Evolutionary conservation across 2,888 invertebrate species (phyloP), one percentile per base, ranked within the genome.

Genomic region (Chouioia cunea): DNA sequence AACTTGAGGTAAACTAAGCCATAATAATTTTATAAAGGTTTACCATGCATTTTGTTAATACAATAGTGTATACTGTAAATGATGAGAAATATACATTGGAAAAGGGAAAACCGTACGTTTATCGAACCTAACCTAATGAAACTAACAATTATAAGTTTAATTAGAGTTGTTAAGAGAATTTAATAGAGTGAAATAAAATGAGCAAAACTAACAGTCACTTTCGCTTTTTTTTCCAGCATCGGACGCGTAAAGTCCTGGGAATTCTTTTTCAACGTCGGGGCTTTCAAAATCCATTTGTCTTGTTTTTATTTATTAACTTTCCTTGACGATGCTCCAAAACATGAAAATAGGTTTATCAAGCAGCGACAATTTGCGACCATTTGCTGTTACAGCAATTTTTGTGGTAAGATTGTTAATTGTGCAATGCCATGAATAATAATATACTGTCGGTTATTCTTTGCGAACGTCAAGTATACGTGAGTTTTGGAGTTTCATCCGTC

Each of bases 201-300:
- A 44, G 10, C n/a, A 47, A 43, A 56, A 70, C 92, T 90, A 89
- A 94, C 93, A 93, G 83, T 94, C 94, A 83, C 93, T 94, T 86
- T 95, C 94, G 82, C 90, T 91, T 85, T 90, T 91, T 81, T 92
- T 91, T 47, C 91, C 92, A 60, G 91, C 88, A 86, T 95, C 94
- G 2, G 94, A 93, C 47, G 93, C 93, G 82, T 95, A 96, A 63
- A 95, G 86, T 56, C 96, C 95, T 23, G 95, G 95, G 86, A 96
- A 96, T 83, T 95, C 95, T 85, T 94, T 94, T 86, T 95, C 95
- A 47, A 93, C 94, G 82, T 96, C 95, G 27, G 95, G 95, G 85
- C 94, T 95, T 86, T 93, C 93, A 85, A 93, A 93, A 88, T 93
- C 93, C 93, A 93, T 93, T 23, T 46, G 52, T 57, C 27, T 63